These are phyloP conservation scores for Zosterops borbonicus DNA, from an alignment of 2,113 vertebrate genomes.

Conservation along the genomic window DNA sequence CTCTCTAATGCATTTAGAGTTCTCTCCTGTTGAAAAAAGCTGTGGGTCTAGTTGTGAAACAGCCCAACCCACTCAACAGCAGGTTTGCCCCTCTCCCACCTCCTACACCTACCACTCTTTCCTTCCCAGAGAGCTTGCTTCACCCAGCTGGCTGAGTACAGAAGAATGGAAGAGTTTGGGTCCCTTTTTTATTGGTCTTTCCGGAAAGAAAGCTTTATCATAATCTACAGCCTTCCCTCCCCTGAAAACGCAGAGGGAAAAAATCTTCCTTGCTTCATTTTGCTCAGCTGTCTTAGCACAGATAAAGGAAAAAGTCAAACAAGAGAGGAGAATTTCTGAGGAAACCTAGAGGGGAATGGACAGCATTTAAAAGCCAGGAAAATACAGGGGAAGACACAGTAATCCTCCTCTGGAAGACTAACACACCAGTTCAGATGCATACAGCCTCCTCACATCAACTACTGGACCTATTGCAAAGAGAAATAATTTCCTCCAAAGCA, in stretches of 20 bases:
- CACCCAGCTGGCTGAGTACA: background rate
- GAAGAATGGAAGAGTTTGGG: background rate
- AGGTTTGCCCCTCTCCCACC: background rate
- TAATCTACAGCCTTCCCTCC: background rate
- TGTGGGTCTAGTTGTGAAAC: slow-evolving; percentile 25
- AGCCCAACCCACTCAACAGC: background rate
- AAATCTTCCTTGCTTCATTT: background rate
- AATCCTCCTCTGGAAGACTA: background rate
- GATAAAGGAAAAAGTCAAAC: background rate
- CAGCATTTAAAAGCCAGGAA: background rate
- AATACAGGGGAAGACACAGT: background rate
- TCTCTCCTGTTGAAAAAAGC: slow-evolving; percentile 11
- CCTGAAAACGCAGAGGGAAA: background rate
- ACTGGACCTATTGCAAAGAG: background rate
- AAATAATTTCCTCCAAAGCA: background rate
- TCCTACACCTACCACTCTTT: background rate
- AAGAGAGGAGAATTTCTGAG: background rate
- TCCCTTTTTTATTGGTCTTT: background rate
- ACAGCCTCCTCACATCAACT: background rate
- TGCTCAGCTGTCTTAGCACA: background rate
- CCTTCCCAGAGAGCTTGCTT: background rate
- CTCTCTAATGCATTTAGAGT: slow-evolving; percentile 35
- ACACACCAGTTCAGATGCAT: rapidly evolving
- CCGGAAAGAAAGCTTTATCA: background rate
- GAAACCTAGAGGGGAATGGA: background rate